Evolutionary conservation across 2,113 vertebrate genomes (phyloP).

Genomic region (Procavia capensis): DNA sequence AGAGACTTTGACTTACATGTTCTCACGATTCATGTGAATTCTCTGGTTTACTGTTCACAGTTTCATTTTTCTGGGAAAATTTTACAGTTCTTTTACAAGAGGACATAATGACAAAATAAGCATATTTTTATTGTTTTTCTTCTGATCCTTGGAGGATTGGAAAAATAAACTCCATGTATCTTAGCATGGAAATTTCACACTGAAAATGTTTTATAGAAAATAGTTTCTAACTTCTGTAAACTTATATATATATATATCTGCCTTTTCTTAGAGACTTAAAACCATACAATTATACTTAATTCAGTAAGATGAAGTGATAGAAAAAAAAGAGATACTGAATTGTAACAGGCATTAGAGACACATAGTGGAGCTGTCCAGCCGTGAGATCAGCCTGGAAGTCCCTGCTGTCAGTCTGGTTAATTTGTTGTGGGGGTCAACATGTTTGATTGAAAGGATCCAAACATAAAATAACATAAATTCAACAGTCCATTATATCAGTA

Average conservation of each 20-base stretch:
- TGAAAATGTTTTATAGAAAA: not conserved
- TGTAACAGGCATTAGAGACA: not conserved
- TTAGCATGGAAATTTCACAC: not conserved
- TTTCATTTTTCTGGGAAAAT: not conserved
- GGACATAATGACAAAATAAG: not conserved
- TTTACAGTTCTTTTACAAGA: not conserved
- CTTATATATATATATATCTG: not conserved
- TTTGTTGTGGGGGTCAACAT: not conserved
- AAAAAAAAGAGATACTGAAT: not conserved
- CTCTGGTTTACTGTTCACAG: not conserved
- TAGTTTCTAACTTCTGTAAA: not conserved
- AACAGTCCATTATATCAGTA: not conserved
- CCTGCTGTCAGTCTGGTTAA: not conserved
- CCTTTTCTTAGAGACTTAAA: not conserved
- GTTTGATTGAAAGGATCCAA: not conserved
- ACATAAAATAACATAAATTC: not conserved
- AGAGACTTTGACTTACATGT: not conserved
- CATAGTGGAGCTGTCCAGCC: not conserved
- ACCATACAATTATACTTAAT: not conserved
- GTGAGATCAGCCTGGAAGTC: not conserved
- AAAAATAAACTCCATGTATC: not conserved
- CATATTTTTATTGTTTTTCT: not conserved
- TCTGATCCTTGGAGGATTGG: not conserved
- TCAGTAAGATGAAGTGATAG: not conserved
- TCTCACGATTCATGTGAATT: not conserved